Evolutionary conservation across 2,797 vertebrate species (phyloP), one percentile per base, ranked within the genome.

Genomic region (Siniperca scherzeri): DNA sequence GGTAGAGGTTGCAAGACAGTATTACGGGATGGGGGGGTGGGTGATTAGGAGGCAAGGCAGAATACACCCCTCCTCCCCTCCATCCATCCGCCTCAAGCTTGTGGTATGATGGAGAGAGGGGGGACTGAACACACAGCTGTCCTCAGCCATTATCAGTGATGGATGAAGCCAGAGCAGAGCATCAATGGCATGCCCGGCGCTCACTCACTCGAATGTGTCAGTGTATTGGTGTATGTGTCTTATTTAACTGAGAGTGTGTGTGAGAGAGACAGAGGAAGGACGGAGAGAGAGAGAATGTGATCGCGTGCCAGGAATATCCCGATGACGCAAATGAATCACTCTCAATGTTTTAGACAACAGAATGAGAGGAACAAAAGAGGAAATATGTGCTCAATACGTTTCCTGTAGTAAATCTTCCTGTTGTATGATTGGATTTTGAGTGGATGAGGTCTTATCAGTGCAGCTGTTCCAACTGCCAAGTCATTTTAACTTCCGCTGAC

Each of bases 131-230:
- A 89, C 91, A 93, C 87, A 93, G 95, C 95, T 95, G 96, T 96
- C 96, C 90, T 90, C 81, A 89, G 94, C 92, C 92, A 94, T 97
- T 96, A 96, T 89, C 89, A 85, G 74, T 95, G 96, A 96, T 84
- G 92, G 96, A 96, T 96, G 95, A 93, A 94, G 86, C 93, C 95
- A 84, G 93, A 95, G 94, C 95, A 92, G 95, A 95, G 94, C 94
- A 94, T 95, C 89, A 90, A 90, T 82, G 93, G 94, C 94, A 90
- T 90, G 73, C 82, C 91, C 83, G 93, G 83, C 92, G 93, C 92
- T 93, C 94, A 93, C 92, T 91, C 91, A 88, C 85, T 90, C 71
- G 48, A 85, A 84, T 76, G 78, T 81, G 86, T 88, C 89, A 85
- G 72, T 77, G 71, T 88, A 53, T 89, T 74, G 73, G 83, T 77